Base-by-base conservation (phyloP, 2,888 invertebrate genomes). In the Argyra leucocephala region DNA sequence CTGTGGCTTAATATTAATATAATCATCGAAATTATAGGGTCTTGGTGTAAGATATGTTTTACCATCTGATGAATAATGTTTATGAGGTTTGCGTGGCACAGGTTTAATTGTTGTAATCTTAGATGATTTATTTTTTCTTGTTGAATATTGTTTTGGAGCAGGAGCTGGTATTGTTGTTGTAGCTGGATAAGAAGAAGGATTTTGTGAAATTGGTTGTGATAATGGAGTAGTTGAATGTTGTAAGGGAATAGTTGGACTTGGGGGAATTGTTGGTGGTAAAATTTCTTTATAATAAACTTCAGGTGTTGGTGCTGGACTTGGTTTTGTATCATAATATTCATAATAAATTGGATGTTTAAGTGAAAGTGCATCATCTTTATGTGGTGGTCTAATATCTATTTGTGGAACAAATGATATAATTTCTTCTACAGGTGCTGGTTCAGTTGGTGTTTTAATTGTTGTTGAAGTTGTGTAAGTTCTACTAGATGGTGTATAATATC, bases 391-490 rank as follows among this genome's bases (percentile, higher is more conserved):
- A 15, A 66, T 64, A 21, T 73, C 70, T 22, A 73, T 74, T 15
- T 76, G 75, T 6, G 79, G 76, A 48, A 77, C 74, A 66, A 77
- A 79, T 0, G 75, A 69, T 7, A 75, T 63, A 63, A 70, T 57
- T 0, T 77, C 75, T 1, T 75, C 74, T 1, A 76, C 71, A 0
- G 78, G 73, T 59, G 69, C 66, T 21, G 72, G 72, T 68, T 72
- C 69, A 72, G 66, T 64, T 0, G 69, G 66, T 23, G 59, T 36
- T 60, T 60, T 6, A 58, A 58, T 9, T 66, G 63, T 84, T 88
- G 76, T 85, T 88, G 9, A 87, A 86, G 1, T 86, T 83, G 64
- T 83, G 76, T 59, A 81, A 18, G 12, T 23, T 7, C 4, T 59
- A 23, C 23, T 61, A 5, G 31, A 10, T n/a, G 61, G n/a, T 21